These are phyloP conservation scores for Pheosia gnoma DNA, from an alignment of 2,888 invertebrate genomes.

Conservation along the genomic window DNA sequence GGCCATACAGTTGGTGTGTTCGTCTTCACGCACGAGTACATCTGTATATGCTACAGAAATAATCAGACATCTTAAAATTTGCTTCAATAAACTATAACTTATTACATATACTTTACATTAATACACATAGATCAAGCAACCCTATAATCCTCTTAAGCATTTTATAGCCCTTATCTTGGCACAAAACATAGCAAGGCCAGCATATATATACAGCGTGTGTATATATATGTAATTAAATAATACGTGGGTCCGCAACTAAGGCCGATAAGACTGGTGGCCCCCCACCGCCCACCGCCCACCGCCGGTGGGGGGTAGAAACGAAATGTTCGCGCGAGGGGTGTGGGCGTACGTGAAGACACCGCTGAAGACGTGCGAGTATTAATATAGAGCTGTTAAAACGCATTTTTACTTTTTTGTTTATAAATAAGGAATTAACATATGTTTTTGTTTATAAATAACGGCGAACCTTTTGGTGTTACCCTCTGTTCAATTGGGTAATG, in stretches of 20 bases:
- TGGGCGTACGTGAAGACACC: slow-evolving; percentile 77
- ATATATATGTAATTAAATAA: slow-evolving; percentile 55
- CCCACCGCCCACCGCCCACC: no score
- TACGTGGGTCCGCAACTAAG: slow-evolving; percentile 54
- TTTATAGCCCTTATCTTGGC: slow-evolving; percentile 7
- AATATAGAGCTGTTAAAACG: slow-evolving; percentile 52
- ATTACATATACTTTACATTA: neutral
- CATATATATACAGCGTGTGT: slow-evolving; percentile 31
- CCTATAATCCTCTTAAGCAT: slow-evolving; percentile 6
- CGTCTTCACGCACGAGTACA: no score
- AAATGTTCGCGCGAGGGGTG: slow-evolving; percentile 64
- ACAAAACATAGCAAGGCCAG: slow-evolving; percentile 22
- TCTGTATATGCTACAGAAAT: no score
- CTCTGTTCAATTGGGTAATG: no score
- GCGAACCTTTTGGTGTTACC: no score
- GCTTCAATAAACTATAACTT: no score
- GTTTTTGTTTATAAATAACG: slow-evolving; percentile 12
- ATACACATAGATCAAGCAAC: neutral
- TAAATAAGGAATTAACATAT: no score
- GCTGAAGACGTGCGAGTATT: slow-evolving; percentile 68
- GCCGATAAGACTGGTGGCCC: slow-evolving; percentile 70
- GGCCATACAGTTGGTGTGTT: no score
- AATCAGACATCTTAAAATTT: no score
- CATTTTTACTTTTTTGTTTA: slow-evolving; percentile 12
- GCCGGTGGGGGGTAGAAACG: slow-evolving; percentile 50